Conservation (phyloP, 2,113 vertebrate genomes). For the Macaca nemestrina region DNA sequence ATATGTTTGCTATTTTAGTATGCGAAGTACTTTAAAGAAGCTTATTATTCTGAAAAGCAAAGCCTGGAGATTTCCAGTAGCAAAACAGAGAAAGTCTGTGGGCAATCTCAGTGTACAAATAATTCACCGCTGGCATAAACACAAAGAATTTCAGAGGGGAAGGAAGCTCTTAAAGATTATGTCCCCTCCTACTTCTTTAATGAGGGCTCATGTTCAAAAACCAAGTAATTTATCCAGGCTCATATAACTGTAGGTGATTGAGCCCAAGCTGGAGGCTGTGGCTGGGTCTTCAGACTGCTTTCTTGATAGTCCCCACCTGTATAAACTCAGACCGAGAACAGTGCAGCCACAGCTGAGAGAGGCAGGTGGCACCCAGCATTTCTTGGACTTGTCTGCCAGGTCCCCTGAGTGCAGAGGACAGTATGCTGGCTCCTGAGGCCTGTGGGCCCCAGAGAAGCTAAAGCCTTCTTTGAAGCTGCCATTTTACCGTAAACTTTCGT, state of each 20-base stretch:
- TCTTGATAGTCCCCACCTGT: accelerated
- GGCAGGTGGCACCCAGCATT: accelerated
- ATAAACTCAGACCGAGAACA: background rate
- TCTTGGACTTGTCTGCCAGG: background rate
- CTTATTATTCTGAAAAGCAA: background rate
- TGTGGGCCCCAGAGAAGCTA: background rate
- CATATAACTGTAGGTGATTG: accelerated
- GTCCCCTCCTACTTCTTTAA: background rate
- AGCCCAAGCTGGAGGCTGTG: accelerated
- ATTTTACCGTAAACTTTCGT: background rate
- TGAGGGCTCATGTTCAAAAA: background rate
- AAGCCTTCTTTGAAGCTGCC: background rate
- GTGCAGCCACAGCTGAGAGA: accelerated
- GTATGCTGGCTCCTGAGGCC: accelerated
- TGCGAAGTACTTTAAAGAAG: background rate
- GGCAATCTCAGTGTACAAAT: background rate
- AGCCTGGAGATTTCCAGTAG: background rate
- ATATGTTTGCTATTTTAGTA: background rate
- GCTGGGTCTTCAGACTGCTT: background rate
- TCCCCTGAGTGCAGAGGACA: background rate
- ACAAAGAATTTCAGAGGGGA: background rate
- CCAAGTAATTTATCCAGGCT: background rate
- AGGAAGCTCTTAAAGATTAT: background rate
- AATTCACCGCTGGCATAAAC: background rate
- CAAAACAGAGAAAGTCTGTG: background rate